These are phyloP conservation scores for Cenopis cana DNA, from an alignment of 2,888 invertebrate genomes.

Conservation along the genomic window DNA sequence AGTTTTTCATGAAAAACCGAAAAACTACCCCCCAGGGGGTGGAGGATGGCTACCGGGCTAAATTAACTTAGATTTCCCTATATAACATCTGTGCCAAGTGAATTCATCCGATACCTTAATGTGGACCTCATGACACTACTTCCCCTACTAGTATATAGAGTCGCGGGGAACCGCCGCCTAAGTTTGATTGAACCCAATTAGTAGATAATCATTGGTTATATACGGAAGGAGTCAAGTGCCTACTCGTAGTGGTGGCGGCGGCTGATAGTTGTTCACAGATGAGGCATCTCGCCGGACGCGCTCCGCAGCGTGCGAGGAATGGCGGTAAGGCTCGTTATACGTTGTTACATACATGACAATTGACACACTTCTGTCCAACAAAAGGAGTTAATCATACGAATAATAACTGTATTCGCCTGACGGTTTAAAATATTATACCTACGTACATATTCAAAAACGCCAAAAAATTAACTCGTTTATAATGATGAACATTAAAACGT, in stretches of 20 bases:
- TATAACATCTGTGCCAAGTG: too few species aligned
- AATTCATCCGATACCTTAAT: too few species aligned
- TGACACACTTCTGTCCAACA: conserved; percentile 47
- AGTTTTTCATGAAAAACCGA: background rate
- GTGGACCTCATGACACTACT: too few species aligned
- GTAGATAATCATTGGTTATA: background rate
- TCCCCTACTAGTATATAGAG: too few species aligned
- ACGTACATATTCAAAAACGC: background rate
- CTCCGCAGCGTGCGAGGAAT: conserved; percentile 56
- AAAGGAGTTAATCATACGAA: conserved; percentile 42
- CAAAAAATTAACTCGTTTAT: background rate
- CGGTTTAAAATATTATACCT: conserved; percentile 13
- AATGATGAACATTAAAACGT: background rate
- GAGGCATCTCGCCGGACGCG: conserved; percentile 49
- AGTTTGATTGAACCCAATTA: background rate
- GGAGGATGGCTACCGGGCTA: too few species aligned
- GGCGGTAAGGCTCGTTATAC: conserved; percentile 41
- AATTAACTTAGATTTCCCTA: too few species aligned
- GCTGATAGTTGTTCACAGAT: conserved; percentile 17
- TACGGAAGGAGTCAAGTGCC: background rate
- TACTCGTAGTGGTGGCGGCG: background rate
- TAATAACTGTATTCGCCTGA: conserved; percentile 32
- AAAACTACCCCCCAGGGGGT: too few species aligned
- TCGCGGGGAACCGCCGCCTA: background rate
- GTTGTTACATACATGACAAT: conserved; percentile 43